Percentiles rank a stretch among this genome's conserved stretches.
Conservation (phyloP, 2,113 vertebrate species). For the Pontoporia blainvillei region DNA sequence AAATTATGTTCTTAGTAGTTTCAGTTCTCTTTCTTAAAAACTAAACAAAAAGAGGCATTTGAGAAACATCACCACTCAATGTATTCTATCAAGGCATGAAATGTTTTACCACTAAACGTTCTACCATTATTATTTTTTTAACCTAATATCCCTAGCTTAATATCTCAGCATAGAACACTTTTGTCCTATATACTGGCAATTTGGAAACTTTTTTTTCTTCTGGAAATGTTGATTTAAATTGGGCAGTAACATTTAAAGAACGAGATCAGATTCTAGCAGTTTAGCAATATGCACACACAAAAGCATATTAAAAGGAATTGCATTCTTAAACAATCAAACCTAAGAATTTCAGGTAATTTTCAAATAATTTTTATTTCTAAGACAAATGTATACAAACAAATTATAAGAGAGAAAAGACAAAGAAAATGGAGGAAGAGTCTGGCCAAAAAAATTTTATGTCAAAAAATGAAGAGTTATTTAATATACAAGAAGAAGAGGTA, state of each 20-base stretch:
- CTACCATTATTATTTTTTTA: constrained; percentile 1
- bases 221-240: constrained; percentile 25
- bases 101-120: neutral
- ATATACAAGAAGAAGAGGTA: neutral
- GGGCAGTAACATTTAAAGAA: neutral
- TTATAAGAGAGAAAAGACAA: neutral
- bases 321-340: neutral
- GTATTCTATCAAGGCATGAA: neutral
- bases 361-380: constrained; percentile 23
- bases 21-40: neutral
- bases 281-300: neutral
- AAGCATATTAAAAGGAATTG: neutral
- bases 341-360: constrained; percentile 28
- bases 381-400: neutral
- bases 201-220: neutral
- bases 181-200: neutral
- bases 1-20: constrained; percentile 22
- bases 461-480: neutral
- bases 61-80: neutral
- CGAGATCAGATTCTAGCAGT: neutral
- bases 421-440: neutral
- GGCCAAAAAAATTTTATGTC: neutral
- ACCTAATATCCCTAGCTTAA: neutral
- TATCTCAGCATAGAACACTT: neutral
- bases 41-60: neutral